Base-by-base conservation (phyloP, 2,113 vertebrate species). In the Rhea americana region DNA sequence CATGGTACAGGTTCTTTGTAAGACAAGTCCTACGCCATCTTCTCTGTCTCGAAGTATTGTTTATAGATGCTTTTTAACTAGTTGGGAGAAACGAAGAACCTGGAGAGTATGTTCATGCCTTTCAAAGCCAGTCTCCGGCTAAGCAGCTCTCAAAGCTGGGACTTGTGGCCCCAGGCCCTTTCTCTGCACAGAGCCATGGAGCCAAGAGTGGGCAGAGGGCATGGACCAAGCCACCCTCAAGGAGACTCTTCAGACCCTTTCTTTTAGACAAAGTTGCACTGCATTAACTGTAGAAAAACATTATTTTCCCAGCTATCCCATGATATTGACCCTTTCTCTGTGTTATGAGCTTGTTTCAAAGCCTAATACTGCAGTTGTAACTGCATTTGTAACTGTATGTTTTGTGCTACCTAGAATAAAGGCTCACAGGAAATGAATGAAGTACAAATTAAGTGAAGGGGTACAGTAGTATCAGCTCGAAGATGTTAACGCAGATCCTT, bases 401-500 rank as follows among this genome's bases (percentile, higher is more conserved):
- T 67, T 89, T 19, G 58, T 48, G 19, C 22, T 73, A 70, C 56
- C 39, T 28, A 61, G 73, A 45, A 66, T 82, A 74, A 43, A 89
- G 88, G 15, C 48, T 85, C 39, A 17, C 51, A 86, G 72, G 63
- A 93, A 91, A 95, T 58, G 78, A 88, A 37, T 6, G 8, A 48
- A 25, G 68, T 28, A 71, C 24, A 71, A 37, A 37, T 71, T 51
- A 26, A 51, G 47, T 17, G 50, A 71, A 70, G 22, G 7, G n/a
- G n/a, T 71, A 37, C 25, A 51, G 68, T 17, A 37, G 12, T 37
- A 12, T 37, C 48, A 37, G n/a, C 39, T 85, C 63, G 87, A 91
- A 87, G 32, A 55, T 85, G 79, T 86, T 84, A 95, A 94, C 80
- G 71, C 47, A 91, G 61, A 84, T 80, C 88, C 95, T 74, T 85